Evolutionary conservation across 1,140 invertebrate genomes (phyloP).

Genomic region (Aphelinus atriplicis): DNA sequence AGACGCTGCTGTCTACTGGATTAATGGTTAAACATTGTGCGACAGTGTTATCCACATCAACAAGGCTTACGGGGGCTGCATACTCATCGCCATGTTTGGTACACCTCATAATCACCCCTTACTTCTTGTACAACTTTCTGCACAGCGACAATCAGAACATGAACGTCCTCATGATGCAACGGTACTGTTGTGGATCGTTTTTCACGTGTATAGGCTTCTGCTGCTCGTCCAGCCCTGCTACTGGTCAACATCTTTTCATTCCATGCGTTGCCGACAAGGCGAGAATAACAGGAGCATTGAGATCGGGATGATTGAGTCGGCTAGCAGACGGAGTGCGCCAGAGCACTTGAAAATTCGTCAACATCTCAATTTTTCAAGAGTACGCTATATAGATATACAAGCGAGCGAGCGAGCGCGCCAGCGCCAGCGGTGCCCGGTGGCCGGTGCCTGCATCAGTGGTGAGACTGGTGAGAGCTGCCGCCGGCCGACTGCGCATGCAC

Average conservation of each 20-base stretch:
- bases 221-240: conserved; percentile 76
- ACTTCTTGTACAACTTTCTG: conserved; percentile 75
- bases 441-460: too few species aligned
- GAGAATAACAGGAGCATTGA: conserved; percentile 53
- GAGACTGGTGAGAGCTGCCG: too few species aligned
- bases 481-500: too few species aligned
- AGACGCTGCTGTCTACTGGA: too few species aligned
- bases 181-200: conserved; percentile 70
- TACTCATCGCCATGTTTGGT: conserved; percentile 73
- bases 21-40: conserved; percentile 31
- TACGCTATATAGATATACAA: too few species aligned
- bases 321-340: too few species aligned
- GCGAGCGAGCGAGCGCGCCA: too few species aligned
- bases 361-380: too few species aligned
- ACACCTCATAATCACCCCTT: conserved; percentile 77
- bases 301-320: background rate
- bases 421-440: too few species aligned
- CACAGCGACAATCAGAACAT: conserved; percentile 53
- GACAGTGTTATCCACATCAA: conserved; percentile 56
- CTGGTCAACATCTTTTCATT: background rate
- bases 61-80: conserved; percentile 68
- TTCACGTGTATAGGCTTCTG: conserved; percentile 70
- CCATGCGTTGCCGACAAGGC: conserved; percentile 38
- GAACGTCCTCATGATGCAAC: conserved; percentile 66
- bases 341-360: too few species aligned